Evolutionary conservation across 2,113 vertebrate species (phyloP).

Genomic region (Osmerus mordax): DNA sequence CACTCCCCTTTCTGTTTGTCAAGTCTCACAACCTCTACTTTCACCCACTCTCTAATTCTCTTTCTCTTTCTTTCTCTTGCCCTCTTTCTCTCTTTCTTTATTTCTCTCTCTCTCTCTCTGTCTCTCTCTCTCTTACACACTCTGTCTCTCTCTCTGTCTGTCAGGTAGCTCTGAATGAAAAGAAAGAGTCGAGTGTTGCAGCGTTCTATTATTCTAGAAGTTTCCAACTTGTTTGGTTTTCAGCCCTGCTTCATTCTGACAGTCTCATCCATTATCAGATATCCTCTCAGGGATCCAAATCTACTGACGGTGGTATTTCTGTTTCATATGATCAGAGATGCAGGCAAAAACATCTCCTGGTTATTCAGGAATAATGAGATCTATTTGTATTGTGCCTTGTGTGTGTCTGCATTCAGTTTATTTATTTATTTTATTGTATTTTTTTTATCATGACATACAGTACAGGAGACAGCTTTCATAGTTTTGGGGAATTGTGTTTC

Average conservation of each 20-base stretch:
- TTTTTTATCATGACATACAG: constrained; percentile 11
- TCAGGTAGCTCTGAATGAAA: constrained; percentile 27
- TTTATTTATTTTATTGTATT: not conserved
- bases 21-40: constrained; percentile 11
- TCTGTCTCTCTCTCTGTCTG: not conserved
- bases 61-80: constrained; percentile 18
- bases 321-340: constrained; percentile 18
- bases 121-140: constrained; percentile 1
- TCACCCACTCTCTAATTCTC: constrained; percentile 29
- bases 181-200: constrained; percentile 21
- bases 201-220: constrained; percentile 25
- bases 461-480: constrained; percentile 29
- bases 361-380: constrained; percentile 13
- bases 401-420: constrained; percentile 8
- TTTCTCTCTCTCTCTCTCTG: not conserved
- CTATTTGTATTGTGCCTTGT: not conserved
- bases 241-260: constrained; percentile 39
- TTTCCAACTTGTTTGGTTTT: constrained; percentile 40
- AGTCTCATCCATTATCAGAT: constrained; percentile 42
- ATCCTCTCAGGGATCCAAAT: constrained; percentile 21
- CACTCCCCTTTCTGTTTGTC: constrained; percentile 14
- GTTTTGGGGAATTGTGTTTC: constrained; percentile 2
- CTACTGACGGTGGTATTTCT: constrained; percentile 9
- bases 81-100: constrained; percentile 3
- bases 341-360: constrained; percentile 24